Conservation (phyloP, 2,113 vertebrate species). For the Mobula hypostoma region DNA sequence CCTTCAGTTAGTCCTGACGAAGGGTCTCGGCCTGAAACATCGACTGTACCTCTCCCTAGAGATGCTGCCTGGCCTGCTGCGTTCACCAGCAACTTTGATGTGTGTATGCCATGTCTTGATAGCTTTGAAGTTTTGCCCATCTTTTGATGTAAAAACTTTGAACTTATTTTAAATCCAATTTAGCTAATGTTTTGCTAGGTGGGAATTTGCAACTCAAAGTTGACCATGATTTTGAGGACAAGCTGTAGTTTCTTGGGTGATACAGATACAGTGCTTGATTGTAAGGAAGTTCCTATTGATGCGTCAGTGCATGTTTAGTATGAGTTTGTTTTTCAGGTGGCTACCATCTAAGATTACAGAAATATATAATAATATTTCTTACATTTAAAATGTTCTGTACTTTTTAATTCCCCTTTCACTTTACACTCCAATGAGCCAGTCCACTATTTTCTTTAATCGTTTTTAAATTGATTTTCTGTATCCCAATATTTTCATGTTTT, state of each 20-base stretch:
- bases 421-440: no score
- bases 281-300: neutral
- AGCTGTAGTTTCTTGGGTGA: neutral
- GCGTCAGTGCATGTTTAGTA: neutral
- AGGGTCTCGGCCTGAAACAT: no score
- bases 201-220: neutral
- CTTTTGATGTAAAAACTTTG: neutral
- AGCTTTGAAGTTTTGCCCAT: neutral
- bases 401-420: no score
- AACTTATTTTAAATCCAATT: neutral
- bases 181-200: neutral
- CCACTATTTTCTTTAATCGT: neutral
- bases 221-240: neutral
- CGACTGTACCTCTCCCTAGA: no score
- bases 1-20: no score
- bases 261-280: neutral
- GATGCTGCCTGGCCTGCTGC: no score
- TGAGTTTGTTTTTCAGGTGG: no score
- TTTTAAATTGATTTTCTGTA: neutral
- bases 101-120: no score
- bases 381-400: neutral
- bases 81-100: no score
- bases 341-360: neutral
- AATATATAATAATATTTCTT: neutral
- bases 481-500: conserved; percentile 30